phyloP scores from a whole-genome alignment of 1,140 invertebrate species.

The Euura saliciscinereae region DNA sequence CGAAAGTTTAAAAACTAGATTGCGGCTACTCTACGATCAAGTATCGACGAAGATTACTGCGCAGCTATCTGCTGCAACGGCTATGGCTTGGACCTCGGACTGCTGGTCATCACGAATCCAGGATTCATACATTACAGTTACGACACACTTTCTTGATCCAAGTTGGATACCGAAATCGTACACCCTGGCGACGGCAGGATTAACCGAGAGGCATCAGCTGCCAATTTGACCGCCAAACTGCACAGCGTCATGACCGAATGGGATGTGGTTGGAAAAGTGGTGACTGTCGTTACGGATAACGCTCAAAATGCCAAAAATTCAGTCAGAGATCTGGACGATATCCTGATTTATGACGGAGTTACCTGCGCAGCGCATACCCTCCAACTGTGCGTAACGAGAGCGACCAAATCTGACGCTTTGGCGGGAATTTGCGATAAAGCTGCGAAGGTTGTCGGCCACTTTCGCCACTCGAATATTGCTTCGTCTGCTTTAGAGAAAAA shows the following conservation, averaged over 20 bases:
- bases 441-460: no score
- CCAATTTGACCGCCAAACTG: no score
- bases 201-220: conserved; percentile 19
- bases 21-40: conserved; percentile 10
- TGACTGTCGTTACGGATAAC: conserved; percentile 17
- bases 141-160: conserved; percentile 14
- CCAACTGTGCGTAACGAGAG: no score
- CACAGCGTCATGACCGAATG: conserved; percentile 8
- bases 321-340: conserved; percentile 3
- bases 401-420: no score
- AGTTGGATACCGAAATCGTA: conserved; percentile 16
- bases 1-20: conserved; percentile 14
- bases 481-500: no score
- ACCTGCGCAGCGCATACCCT: no score
- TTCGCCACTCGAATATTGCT: no score
- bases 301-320: conserved; percentile 17
- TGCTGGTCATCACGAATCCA: no score
- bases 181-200: conserved; percentile 8
- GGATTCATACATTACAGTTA: conserved; percentile 16
- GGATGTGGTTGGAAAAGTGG: conserved; percentile 11
- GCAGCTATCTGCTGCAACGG: conserved; percentile 11
- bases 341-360: background rate
- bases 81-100: no score
- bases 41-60: conserved; percentile 9
- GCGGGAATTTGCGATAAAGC: no score